These are phyloP conservation scores for Craseonycteris thonglongyai DNA, from an alignment of 2,113 vertebrate genomes.

Conservation along the genomic window DNA sequence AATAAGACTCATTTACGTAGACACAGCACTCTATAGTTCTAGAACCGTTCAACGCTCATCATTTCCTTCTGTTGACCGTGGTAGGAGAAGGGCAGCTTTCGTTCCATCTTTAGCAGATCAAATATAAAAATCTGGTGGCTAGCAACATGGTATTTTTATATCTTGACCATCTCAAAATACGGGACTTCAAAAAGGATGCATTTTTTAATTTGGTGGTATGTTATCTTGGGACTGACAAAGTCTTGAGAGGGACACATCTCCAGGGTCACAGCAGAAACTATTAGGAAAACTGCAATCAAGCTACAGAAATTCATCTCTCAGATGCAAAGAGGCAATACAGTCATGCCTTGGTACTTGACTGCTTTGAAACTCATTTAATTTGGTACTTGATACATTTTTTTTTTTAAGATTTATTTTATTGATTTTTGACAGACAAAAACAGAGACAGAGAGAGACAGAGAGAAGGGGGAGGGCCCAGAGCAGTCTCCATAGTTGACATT, in stretches of 20 bases:
- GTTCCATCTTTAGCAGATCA: background rate
- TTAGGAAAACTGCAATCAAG: background rate
- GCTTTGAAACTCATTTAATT: too few species aligned
- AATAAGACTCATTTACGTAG: background rate
- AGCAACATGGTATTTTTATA: background rate
- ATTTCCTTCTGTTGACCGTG: background rate
- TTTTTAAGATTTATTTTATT: too few species aligned
- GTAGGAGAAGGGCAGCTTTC: background rate
- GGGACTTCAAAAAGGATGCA: background rate
- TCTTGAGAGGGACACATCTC: background rate
- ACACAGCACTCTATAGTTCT: background rate
- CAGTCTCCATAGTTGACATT: too few species aligned
- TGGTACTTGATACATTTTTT: too few species aligned
- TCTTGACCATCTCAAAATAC: background rate
- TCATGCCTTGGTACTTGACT: too few species aligned
- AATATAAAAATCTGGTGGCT: background rate
- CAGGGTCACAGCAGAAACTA: background rate
- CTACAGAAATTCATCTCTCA: background rate
- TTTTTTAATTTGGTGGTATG: background rate
- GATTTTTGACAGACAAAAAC: too few species aligned
- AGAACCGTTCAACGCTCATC: background rate
- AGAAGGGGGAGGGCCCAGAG: too few species aligned
- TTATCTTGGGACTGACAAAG: background rate
- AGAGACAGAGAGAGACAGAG: too few species aligned
- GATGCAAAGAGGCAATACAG: background rate